Conservation (phyloP, 2,113 vertebrate genomes). For the Engystomops pustulosus region DNA sequence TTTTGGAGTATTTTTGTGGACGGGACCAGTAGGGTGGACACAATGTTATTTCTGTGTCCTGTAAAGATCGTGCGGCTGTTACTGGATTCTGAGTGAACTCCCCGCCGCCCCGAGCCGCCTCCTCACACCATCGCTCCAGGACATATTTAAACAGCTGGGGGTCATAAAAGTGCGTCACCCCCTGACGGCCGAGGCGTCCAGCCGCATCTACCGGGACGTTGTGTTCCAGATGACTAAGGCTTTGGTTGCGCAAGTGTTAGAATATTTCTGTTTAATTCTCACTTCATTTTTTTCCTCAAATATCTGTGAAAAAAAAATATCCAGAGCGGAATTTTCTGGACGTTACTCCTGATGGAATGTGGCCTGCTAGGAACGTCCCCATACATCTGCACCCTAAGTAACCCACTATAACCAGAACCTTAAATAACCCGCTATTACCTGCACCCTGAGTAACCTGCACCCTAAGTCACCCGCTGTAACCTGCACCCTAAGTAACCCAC, state of each 20-base stretch:
- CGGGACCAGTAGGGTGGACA: no score
- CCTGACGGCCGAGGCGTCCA: conserved; percentile 33
- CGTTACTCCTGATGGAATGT: not conserved
- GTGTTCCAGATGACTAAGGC: conserved; percentile 10
- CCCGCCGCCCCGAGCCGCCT: not conserved
- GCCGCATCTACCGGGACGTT: conserved; percentile 18
- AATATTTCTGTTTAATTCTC: conserved; percentile 18
- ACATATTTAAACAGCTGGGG: conserved; percentile 54
- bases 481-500: no score
- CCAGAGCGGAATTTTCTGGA: not conserved
- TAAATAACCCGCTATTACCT: no score
- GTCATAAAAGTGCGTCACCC: conserved; percentile 26
- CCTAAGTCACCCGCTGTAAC: no score
- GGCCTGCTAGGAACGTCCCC: not conserved
- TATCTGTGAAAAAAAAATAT: conserved; percentile 3
- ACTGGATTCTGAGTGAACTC: conserved; percentile 16
- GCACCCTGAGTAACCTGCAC: no score
- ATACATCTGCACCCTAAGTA: no score
- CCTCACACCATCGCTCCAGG: conserved; percentile 4
- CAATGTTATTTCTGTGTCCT: not conserved
- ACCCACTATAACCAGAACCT: no score
- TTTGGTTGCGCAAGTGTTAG: not conserved
- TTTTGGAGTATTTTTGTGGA: no score
- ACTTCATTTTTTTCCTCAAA: not conserved
- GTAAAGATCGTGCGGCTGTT: not conserved